Evolutionary conservation across 2,888 invertebrate species (phyloP), one percentile per base, ranked within the genome.

Genomic region (Ceriagrion tenellum): DNA sequence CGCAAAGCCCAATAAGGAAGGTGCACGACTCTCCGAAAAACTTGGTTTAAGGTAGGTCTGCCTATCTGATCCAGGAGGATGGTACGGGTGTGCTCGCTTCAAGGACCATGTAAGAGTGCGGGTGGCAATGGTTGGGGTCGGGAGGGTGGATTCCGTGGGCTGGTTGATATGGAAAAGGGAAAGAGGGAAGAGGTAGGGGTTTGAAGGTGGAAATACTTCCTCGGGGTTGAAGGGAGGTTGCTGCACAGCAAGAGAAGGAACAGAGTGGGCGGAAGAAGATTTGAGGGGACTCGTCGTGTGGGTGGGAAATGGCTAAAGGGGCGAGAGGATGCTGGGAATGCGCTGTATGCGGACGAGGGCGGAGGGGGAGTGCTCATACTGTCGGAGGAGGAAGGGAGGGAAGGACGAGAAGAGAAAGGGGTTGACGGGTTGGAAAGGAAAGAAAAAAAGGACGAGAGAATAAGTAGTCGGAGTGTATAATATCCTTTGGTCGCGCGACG

Each of bases 371-470:
- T 59, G 47, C 6, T 81, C 81, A 81, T 81, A 35, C 30, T 16
- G 16, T 90, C 26, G 74, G 56, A 95, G 90, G 8, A 63, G 74
- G 95, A 95, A 95, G 88, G 95, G 95, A 95, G 90, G 56, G 55
- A 90, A 81, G 47, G 90, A 91, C 74, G 95, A 90, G 40, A 74
- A 95, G 95, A 63, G 95, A 95, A 89, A 95, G 95, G 95, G 89
- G 40, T 81, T 35, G 30, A 81, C 81, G 18, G 30, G 95, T 26
- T 74, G 30, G 81, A 81, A 56, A 63, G 90, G 47, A 69, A 23
- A 95, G 90, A 59, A 88, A n/a, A n/a, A n/a, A 95, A 88, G 63
- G 74, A 95, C 95, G 96, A 96, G 96, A 35, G 96, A 81, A 81
- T 81, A 35, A 81, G 74, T 30, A 81, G 74, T 59, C 30, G 30